Base-by-base conservation (phyloP, 2,797 vertebrate genomes). In the Parauchenoglanis ngamensis region DNA sequence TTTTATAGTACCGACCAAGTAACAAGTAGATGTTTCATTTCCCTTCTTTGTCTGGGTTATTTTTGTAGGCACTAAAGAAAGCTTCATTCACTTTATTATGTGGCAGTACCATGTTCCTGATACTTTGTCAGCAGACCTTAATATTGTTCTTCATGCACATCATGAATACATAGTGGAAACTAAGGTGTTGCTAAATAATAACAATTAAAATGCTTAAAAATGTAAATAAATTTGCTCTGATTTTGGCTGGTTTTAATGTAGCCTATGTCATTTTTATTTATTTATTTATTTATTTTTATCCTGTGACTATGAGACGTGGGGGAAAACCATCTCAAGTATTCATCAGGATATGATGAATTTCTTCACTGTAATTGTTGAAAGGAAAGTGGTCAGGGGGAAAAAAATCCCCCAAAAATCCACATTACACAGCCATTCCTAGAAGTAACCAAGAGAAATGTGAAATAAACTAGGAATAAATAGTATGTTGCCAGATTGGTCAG, bases 401-500 rank as follows among this genome's bases (percentile, higher is more conserved):
- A 11, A 13, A 49, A 6, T 40, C 40, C 40, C 40, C 40, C 49
- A 21, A 78, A 77, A 28, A 31, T 40, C 3, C 73, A 77, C 28
- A 31, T 31, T 25, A 11, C 35, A 25, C 6, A 61, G 57, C 12
- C 35, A 61, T 61, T n/a, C 23, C 57, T n/a, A 25, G 57, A 61
- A 44, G 56, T 59, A 40, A 40, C 44, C 46, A 76, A 52, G 73
- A 23, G 10, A 57, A 13, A 40, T 79, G 6, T 79, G 10, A 59
- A 57, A 59, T 57, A 59, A 79, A 35, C 10, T 23, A 25, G 19
- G 54, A 31, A 57, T 11, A 15, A 44, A 12, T 1, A 10, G 35
- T 80, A 40, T 40, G 78, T 80, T 80, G 78, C 56, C 78, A 80
- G 78, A 80, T 80, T 80, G 77, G 52, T 12, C 23, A 61, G 35